Evolutionary conservation across 2,888 invertebrate genomes (phyloP).

Genomic region (Diachrysia chrysitis): DNA sequence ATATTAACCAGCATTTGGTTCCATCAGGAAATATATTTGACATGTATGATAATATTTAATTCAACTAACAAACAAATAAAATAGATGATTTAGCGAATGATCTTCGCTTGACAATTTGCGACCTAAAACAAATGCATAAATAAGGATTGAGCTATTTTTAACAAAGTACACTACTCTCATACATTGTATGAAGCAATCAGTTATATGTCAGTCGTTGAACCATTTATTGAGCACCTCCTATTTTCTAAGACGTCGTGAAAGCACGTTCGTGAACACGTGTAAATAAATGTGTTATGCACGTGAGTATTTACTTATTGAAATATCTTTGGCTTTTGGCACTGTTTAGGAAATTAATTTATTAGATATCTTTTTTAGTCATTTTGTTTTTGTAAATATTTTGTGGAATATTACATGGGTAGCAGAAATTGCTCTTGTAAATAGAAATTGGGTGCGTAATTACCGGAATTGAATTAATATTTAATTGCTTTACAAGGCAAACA

Average conservation of each 20-base stretch:
- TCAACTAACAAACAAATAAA: not conserved
- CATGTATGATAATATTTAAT: not conserved
- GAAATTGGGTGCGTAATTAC: too few species aligned
- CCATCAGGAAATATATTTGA: too few species aligned
- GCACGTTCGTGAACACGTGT: conserved; percentile 32
- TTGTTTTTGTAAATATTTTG: not conserved
- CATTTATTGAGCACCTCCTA: conserved; percentile 9
- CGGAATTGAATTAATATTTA: too few species aligned
- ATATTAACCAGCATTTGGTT: too few species aligned
- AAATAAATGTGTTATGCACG: conserved; percentile 6
- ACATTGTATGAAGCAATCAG: not conserved
- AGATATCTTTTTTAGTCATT: not conserved
- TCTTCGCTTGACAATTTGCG: not conserved
- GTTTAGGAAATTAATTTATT: conserved; percentile 3
- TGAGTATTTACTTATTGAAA: conserved; percentile 24
- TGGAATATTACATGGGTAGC: not conserved
- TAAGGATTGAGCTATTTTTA: not conserved
- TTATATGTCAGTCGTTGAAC: not conserved
- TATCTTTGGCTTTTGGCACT: conserved; percentile 36
- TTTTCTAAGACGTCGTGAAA: conserved; percentile 30
- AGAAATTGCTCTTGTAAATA: not conserved
- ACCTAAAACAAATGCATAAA: not conserved
- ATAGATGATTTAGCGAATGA: not conserved
- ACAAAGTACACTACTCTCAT: not conserved
- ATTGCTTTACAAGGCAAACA: too few species aligned